These are phyloP conservation scores for Anthopleura sola DNA, from an alignment of 64 coral and sea anemone species.

Conservation along the genomic window DNA sequence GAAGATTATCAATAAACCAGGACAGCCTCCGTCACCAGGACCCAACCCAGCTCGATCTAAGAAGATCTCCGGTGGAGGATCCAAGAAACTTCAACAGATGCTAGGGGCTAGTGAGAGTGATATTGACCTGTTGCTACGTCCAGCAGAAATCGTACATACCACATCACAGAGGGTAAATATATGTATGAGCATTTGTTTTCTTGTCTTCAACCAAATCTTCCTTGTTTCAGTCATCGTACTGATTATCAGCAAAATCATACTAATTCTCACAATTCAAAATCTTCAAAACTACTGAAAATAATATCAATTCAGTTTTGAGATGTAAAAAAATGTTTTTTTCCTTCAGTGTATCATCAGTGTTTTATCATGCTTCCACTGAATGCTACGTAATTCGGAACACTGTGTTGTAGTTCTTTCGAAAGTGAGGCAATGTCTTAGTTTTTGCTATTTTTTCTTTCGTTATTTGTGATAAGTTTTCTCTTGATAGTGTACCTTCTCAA, in stretches of 20 bases:
- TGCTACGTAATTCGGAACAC: no score
- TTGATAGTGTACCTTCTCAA: neutral
- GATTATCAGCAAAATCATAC: no score
- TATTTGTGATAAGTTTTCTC: neutral
- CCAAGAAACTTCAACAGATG: slow-evolving; percentile 90
- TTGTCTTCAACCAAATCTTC: neutral
- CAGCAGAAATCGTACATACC: slow-evolving; percentile 73
- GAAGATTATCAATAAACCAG: slow-evolving; percentile 71
- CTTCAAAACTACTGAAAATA: no score
- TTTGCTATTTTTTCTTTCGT: neutral
- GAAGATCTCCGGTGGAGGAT: slow-evolving; percentile 80
- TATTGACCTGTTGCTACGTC: slow-evolving; percentile 83
- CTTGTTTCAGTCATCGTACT: no score
- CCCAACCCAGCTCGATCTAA: slow-evolving; percentile 39
- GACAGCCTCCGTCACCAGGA: slow-evolving; percentile 51
- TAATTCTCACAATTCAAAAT: no score
- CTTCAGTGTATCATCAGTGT: no score
- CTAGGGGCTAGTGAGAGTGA: slow-evolving; percentile 98
- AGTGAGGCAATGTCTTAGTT: no score
- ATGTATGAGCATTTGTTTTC: neutral
- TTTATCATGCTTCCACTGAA: no score
- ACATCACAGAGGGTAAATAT: slow-evolving; percentile 48
- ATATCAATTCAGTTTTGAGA: no score
- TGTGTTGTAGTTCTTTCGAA: no score
- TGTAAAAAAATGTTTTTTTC: no score